Evolutionary conservation across 1,140 invertebrate species (phyloP).

Genomic region (Zaprionus inermis): DNA sequence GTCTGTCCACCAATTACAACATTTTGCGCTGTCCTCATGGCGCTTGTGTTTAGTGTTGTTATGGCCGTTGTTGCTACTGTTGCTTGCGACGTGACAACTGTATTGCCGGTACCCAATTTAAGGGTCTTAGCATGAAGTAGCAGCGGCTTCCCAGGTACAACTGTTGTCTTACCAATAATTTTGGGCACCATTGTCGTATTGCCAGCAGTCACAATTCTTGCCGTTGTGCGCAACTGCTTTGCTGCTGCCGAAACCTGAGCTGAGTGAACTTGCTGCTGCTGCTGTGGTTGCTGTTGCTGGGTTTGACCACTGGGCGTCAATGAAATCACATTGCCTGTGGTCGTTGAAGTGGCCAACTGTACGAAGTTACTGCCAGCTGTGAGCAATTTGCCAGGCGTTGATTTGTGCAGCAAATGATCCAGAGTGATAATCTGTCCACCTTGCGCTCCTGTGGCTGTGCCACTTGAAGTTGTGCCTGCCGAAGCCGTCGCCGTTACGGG

Average conservation of each 20-base stretch:
- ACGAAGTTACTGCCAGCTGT: slow-evolving; percentile 55
- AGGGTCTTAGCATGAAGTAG: slow-evolving; percentile 62
- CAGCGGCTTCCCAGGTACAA: slow-evolving; percentile 85
- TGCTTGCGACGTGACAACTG: slow-evolving; percentile 27
- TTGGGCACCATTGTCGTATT: slow-evolving; percentile 44
- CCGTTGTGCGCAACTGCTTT: slow-evolving; percentile 73
- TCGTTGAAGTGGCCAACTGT: slow-evolving; percentile 48
- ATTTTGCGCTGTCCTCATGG: slow-evolving; percentile 56
- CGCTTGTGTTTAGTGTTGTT: slow-evolving; percentile 9
- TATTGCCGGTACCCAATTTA: slow-evolving; percentile 47
- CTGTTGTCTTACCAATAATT: slow-evolving; percentile 74
- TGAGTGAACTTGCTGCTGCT: slow-evolving; percentile 1
- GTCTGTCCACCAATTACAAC: slow-evolving; percentile 83
- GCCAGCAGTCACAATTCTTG: slow-evolving; percentile 77
- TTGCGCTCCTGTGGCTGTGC: slow-evolving; percentile 29
- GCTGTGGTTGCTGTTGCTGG: slow-evolving; percentile 24
- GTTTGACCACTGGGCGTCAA: slow-evolving; percentile 30
- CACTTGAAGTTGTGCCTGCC: slow-evolving; percentile 25
- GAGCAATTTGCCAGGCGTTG: slow-evolving; percentile 59
- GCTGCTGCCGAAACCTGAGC: neutral
- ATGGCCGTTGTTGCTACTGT: slow-evolving; percentile 31
- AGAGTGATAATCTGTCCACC: slow-evolving; percentile 88
- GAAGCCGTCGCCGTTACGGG: neutral
- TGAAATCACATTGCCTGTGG: slow-evolving; percentile 60
- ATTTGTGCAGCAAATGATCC: slow-evolving; percentile 87